Conservation (phyloP, 2,888 invertebrate species). For the Aleiodes leptofemur region DNA sequence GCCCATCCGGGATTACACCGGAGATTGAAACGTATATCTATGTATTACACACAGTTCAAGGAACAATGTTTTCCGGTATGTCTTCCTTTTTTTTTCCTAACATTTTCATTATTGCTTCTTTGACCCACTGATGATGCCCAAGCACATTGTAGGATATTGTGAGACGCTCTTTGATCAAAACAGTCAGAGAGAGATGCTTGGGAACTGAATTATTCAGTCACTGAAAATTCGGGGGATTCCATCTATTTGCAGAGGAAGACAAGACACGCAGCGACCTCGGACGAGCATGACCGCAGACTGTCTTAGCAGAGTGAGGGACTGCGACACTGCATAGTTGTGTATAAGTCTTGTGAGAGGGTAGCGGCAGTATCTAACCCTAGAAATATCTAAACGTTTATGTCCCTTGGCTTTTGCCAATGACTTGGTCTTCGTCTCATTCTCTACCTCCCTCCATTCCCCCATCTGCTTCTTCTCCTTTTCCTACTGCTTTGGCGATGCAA, state of each 20-base stretch:
- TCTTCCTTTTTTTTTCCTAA: slow-evolving; percentile 39
- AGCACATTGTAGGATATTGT: too few species aligned
- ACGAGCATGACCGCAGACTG: slow-evolving; percentile 70
- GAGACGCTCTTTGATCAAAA: too few species aligned
- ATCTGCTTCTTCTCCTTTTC: slow-evolving; percentile 12
- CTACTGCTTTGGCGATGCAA: slow-evolving; percentile 44
- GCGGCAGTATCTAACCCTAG: slow-evolving; percentile 54
- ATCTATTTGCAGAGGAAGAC: slow-evolving; percentile 27
- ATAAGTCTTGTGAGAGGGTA: slow-evolving; percentile 56
- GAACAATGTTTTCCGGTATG: slow-evolving; percentile 45
- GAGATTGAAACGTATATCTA: slow-evolving; percentile 72
- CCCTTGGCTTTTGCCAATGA: slow-evolving; percentile 40
- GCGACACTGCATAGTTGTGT: slow-evolving; percentile 68
- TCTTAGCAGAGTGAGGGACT: slow-evolving; percentile 68
- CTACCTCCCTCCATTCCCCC: slow-evolving; percentile 28
- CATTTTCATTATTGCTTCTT: slow-evolving; percentile 46
- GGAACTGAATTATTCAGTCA: neutral
- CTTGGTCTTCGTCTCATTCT: slow-evolving; percentile 34
- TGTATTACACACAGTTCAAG: slow-evolving; percentile 58
- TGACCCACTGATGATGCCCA: slow-evolving; percentile 15
- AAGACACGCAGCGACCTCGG: slow-evolving; percentile 50
- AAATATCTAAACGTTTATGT: slow-evolving; percentile 53
- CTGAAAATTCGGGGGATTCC: slow-evolving; percentile 31
- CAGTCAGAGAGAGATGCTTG: too few species aligned
- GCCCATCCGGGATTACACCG: slow-evolving; percentile 69